phyloP scores from a whole-genome alignment of 1,140 invertebrate genomes.

The Heliconius eleuchia region DNA sequence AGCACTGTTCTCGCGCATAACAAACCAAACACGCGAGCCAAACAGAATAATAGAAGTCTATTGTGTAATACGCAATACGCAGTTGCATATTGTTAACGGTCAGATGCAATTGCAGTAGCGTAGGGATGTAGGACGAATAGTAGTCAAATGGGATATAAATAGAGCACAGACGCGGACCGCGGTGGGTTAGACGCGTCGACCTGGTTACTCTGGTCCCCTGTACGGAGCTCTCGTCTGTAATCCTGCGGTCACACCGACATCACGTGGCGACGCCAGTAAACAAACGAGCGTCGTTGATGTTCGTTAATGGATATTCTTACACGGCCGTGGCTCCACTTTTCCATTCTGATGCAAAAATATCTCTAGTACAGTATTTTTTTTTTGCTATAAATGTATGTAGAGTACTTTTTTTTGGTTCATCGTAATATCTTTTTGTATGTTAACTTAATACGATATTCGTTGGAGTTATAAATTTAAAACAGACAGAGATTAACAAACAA shows the following conservation, averaged over 20 bases:
- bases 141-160: slow-evolving; percentile 54
- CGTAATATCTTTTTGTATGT: too few relatives aligned
- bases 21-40: neutral
- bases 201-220: slow-evolving; percentile 56
- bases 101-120: slow-evolving; percentile 52
- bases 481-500: too few relatives aligned
- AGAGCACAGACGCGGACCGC: slow-evolving; percentile 46
- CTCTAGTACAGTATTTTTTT: neutral
- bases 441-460: too few relatives aligned
- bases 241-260: slow-evolving; percentile 51
- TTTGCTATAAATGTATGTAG: too few relatives aligned
- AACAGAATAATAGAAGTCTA: slow-evolving; percentile 15
- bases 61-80: slow-evolving; percentile 30
- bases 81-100: slow-evolving; percentile 47
- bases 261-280: slow-evolving; percentile 48
- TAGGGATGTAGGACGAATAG: slow-evolving; percentile 48
- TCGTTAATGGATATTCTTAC: neutral
- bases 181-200: slow-evolving; percentile 54
- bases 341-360: neutral
- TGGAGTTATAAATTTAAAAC: too few relatives aligned
- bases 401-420: too few relatives aligned
- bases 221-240: slow-evolving; percentile 20
- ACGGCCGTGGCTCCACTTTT: neutral
- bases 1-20: neutral
- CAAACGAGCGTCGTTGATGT: slow-evolving; percentile 17